Evolutionary conservation across 2,797 vertebrate genomes (phyloP), one percentile per base, ranked within the genome.

Genomic region (Botia kubotai): DNA sequence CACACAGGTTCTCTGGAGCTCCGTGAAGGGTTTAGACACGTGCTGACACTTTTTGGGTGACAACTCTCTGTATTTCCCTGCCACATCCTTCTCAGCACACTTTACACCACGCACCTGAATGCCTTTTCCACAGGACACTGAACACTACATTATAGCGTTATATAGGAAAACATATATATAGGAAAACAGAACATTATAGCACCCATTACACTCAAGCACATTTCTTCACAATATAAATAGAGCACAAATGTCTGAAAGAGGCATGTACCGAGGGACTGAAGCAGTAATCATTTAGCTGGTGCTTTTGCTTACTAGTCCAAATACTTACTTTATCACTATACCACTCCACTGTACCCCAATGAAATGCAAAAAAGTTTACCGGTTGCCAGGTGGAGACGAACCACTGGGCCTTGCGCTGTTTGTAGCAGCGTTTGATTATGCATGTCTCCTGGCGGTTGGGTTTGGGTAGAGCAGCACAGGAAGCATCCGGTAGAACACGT

Each of bases 401-500:
- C 97, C 97, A 97, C 88, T 97, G 96, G 72, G 95, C 89, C 83
- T 95, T 95, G 81, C 87, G 94, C 55, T 92, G 93, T 85, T 94
- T 96, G 85, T 89, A 93, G 88, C 97, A 97, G 72, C 94, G 95
- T 84, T 92, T 95, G 57, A 94, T 78, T 81, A 95, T 88, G 82
- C 96, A 98, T 78, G 90, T 87, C 79, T 96, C 95, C 19, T 96
- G 96, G 55, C 87, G 87, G 85, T 89, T 84, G 55, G 96, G 96
- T 88, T 93, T 96, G 46, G 89, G 90, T 81, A 92, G 87, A 1
- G 83, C 63, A 0, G 77, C 60, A 69, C 96, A 98, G 84, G 89
- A 63, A 4, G 87, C 69, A 17, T 95, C 95, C 0, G 93, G 87
- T 80, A 96, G 87, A 1, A 89, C 88, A 14, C 85, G 89, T 0